Evolutionary conservation across 2,797 vertebrate genomes (phyloP), one percentile per base, ranked within the genome.

Genomic region (Phoxinus dragarum): DNA sequence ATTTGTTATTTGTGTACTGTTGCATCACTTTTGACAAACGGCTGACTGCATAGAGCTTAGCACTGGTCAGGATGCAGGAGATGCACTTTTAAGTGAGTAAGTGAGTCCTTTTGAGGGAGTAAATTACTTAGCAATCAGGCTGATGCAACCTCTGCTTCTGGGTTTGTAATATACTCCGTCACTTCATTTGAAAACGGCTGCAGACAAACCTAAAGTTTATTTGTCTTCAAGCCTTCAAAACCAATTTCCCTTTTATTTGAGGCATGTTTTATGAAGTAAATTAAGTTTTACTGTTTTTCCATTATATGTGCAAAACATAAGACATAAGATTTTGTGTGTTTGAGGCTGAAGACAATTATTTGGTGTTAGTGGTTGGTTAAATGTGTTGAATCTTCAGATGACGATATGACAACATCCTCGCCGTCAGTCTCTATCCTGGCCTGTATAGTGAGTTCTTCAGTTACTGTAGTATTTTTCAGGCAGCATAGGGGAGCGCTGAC

Each of bases 61-160:
- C 54, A 74, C 93, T 91, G 79, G 81, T 94, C 91, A 79, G 88
- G 82, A 92, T 92, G 91, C 91, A 89, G 47, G 42, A 73, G 87
- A 86, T 79, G 86, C 88, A 84, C 84, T 88, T 90, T 84, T 79
- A 67, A 78, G 59, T 61, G 69, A 74, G 69, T 80, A 56, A 77
- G 66, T 61, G 71, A 78, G 47, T 40, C 34, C 79, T 83, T 74
- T 5, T 38, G 71, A 88, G 76, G 71, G 59, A 75, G 87, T 86
- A 84, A 75, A 86, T 89, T 72, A 82, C 89, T 89, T 85, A 72
- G 56, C 72, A 69, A 91, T 92, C 86, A 91, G 83, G 88, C 90
- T 94, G 94, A 95, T 92, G 94, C 93, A 95, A 94, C 90, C 79
- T 67, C 31, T 83, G 88, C 91, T 90, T 90, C 86, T 64, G 89